Percentiles rank a stretch among this genome's conserved stretches.
phyloP scores from a whole-genome alignment of 2,888 invertebrate genomes.

The Diarsia brunnea region DNA sequence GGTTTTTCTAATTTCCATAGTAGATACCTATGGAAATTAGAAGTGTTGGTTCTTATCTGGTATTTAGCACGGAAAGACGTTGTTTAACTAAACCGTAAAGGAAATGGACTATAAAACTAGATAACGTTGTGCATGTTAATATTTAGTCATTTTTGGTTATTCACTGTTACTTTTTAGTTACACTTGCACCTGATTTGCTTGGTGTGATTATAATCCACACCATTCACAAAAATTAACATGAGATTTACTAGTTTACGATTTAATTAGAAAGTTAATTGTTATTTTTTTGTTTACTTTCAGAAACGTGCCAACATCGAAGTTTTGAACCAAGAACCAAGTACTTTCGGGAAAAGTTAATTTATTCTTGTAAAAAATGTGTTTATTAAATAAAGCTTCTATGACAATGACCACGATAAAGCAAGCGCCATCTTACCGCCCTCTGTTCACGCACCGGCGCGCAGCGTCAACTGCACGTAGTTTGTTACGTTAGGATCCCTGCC shows the following conservation, averaged over 20 bases:
- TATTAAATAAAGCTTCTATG: neutral
- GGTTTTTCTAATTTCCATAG: constrained; percentile 22
- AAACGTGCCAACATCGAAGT: neutral
- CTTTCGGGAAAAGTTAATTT: neutral
- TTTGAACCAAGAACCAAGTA: neutral
- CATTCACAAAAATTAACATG: neutral
- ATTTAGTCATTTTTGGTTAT: neutral
- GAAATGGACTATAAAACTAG: constrained; percentile 25
- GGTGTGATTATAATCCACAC: neutral
- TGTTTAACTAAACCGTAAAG: neutral
- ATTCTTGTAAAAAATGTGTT: neutral
- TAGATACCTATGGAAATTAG: too few relatives aligned
- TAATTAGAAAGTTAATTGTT: neutral
- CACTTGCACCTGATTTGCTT: neutral
- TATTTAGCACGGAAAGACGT: constrained; percentile 7
- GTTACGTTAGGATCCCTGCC: constrained; percentile 34
- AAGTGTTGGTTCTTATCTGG: constrained; percentile 8
- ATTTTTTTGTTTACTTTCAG: neutral
- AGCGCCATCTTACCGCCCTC: constrained; percentile 39
- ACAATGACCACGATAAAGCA: neutral
- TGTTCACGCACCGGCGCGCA: constrained; percentile 58
- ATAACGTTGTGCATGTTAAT: neutral
- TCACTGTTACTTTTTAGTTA: neutral
- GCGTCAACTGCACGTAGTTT: constrained; percentile 47
- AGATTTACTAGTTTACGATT: neutral